Percentiles rank a stretch among this genome's conserved stretches.
phyloP scores from a whole-genome alignment of 2,797 vertebrate genomes.

The Anabacerthia variegaticeps region DNA sequence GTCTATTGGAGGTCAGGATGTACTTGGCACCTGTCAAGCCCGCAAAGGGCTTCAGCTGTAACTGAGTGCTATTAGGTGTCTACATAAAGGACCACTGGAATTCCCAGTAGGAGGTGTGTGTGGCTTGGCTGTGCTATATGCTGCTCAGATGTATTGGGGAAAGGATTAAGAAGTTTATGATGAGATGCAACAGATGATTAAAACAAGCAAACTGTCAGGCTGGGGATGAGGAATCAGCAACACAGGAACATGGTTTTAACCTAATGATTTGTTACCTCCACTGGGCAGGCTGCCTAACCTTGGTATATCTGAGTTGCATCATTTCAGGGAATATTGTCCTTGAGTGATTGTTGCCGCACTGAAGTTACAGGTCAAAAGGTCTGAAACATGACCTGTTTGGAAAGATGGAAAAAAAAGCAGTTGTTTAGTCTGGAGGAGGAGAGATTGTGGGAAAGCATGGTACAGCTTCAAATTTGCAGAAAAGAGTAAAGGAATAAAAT shows the following conservation, averaged over 20 bases:
- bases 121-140: not conserved
- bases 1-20: not conserved
- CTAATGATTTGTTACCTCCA: not conserved
- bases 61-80: not conserved
- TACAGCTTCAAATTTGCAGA: not conserved
- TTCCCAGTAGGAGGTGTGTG: not conserved
- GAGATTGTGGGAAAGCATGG: not conserved
- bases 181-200: not conserved
- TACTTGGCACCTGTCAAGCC: not conserved
- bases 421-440: not conserved
- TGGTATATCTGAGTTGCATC: not conserved
- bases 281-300: not conserved
- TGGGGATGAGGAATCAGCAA: not conserved
- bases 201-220: not conserved
- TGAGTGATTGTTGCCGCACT: not conserved
- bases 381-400: not conserved
- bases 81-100: not conserved
- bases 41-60: not conserved
- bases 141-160: not conserved
- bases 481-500: not conserved
- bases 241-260: not conserved
- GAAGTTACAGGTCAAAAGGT: not conserved
- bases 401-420: not conserved
- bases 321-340: conserved; percentile 3
- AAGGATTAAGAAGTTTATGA: not conserved